Evolutionary conservation across 1,140 invertebrate genomes (phyloP).

Genomic region (Cydia pomonella): DNA sequence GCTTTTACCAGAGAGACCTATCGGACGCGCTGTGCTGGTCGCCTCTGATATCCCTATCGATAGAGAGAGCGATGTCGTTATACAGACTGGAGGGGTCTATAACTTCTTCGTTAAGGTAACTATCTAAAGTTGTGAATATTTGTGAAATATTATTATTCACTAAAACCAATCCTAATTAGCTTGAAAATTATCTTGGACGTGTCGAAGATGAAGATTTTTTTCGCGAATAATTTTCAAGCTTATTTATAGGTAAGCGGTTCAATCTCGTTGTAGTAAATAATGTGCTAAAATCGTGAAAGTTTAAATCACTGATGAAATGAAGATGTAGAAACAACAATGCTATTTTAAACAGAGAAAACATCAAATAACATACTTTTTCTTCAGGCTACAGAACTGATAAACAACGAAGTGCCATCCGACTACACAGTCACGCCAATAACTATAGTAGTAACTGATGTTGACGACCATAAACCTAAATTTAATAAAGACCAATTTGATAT

Average conservation of each 20-base stretch:
- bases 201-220: too few relatives aligned
- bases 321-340: too few relatives aligned
- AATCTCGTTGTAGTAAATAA: too few relatives aligned
- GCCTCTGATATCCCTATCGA: slow-evolving; percentile 86
- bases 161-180: too few relatives aligned
- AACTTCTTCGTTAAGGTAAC: slow-evolving; percentile 85
- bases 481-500: slow-evolving; percentile 85
- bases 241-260: too few relatives aligned
- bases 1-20: slow-evolving; percentile 78
- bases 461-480: slow-evolving; percentile 91
- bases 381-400: slow-evolving; percentile 87
- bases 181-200: too few relatives aligned
- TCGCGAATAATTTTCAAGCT: too few relatives aligned
- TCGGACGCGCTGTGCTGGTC: slow-evolving; percentile 81
- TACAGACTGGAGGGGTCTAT: slow-evolving; percentile 90
- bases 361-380: slow-evolving; percentile 40
- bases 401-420: slow-evolving; percentile 86
- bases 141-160: not conserved
- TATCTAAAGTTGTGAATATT: slow-evolving; percentile 34
- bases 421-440: slow-evolving; percentile 85
- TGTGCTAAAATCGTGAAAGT: too few relatives aligned
- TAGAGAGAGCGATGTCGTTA: slow-evolving; percentile 86
- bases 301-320: too few relatives aligned
- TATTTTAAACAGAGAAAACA: not conserved
- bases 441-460: slow-evolving; percentile 91